These are phyloP conservation scores for Pycnonotus jocosus DNA, from an alignment of 2,113 vertebrate species.

Conservation along the genomic window DNA sequence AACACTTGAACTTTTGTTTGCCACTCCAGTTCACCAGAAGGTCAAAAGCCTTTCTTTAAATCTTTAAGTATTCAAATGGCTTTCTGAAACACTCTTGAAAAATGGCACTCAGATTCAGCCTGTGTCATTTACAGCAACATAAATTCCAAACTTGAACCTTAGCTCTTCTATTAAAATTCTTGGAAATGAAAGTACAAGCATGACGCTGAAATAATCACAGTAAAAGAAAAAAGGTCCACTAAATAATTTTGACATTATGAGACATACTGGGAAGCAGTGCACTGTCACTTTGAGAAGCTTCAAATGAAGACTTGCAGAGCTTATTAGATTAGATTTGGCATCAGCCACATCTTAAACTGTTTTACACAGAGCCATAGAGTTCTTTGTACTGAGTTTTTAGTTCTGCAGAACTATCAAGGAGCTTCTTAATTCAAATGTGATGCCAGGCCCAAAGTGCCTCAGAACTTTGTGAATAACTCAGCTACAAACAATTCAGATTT, in stretches of 20 bases:
- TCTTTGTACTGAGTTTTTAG: neutral
- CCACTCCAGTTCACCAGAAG: neutral
- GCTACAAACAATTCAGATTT: neutral
- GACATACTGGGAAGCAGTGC: neutral
- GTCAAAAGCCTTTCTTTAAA: slow-evolving; percentile 8
- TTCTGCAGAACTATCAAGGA: neutral
- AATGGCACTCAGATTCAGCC: neutral
- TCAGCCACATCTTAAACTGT: neutral
- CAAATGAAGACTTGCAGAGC: neutral
- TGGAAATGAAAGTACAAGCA: slow-evolving; percentile 11
- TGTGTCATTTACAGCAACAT: neutral
- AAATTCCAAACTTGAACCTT: neutral
- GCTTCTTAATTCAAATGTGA: neutral
- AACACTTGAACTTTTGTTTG: neutral
- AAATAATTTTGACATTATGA: neutral
- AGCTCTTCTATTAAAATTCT: neutral
- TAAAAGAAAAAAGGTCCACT: neutral
- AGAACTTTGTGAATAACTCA: neutral
- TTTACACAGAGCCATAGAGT: neutral
- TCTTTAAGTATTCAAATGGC: neutral
- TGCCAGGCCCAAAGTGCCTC: neutral
- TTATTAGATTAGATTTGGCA: neutral
- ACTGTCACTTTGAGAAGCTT: neutral
- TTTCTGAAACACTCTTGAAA: neutral
- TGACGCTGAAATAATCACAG: neutral